These are phyloP conservation scores for Riparia riparia DNA, from an alignment of 2,113 vertebrate genomes.

Conservation along the genomic window DNA sequence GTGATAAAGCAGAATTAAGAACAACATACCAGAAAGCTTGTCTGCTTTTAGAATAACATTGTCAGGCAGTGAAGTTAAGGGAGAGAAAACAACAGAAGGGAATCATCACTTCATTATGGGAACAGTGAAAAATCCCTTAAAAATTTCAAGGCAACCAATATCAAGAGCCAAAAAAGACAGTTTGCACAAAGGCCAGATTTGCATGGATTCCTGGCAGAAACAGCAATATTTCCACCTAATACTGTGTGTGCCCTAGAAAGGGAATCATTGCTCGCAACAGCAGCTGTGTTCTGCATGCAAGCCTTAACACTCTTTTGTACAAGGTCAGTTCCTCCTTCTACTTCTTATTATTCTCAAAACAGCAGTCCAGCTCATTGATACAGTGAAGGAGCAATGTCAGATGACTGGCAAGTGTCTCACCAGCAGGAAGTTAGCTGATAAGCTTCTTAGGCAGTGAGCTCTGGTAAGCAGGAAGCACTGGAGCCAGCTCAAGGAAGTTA, in stretches of 20 bases:
- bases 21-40: neutral
- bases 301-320: neutral
- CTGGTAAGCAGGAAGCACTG: conserved; percentile 60
- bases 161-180: neutral
- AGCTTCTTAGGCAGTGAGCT: conserved; percentile 67
- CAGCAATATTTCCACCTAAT: neutral
- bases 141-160: neutral
- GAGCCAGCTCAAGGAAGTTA: conserved; percentile 61
- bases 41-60: neutral
- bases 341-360: conserved; percentile 50
- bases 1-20: neutral
- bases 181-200: neutral
- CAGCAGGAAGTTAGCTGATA: conserved; percentile 69
- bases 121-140: neutral
- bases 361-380: conserved; percentile 52
- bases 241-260: neutral
- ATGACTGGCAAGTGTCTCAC: conserved; percentile 58
- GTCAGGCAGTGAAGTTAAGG: neutral
- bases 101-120: neutral
- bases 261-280: neutral
- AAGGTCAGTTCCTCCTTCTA: conserved; percentile 44
- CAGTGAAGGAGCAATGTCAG: conserved; percentile 35
- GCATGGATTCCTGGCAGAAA: neutral
- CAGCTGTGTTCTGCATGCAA: neutral
- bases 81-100: neutral